Conservation (phyloP, 2,888 invertebrate genomes). For the Ectemnius lituratus region DNA sequence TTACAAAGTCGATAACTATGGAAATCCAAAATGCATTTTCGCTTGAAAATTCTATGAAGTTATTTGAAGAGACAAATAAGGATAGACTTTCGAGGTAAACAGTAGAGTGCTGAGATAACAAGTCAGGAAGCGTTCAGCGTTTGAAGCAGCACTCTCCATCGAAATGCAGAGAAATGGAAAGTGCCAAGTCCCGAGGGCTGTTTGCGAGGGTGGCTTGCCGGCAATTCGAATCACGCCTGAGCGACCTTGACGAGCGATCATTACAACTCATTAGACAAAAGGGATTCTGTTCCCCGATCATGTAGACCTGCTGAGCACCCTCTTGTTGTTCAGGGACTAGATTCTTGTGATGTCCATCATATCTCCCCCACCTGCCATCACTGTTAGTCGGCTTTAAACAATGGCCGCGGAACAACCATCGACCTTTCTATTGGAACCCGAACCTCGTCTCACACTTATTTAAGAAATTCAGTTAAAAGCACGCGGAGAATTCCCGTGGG, state of each 20-base stretch:
- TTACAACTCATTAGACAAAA: constrained; percentile 63
- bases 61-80: no score
- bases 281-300: constrained; percentile 29
- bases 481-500: no score
- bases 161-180: constrained; percentile 32
- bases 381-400: constrained; percentile 22
- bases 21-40: no score
- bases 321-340: constrained; percentile 29
- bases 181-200: constrained; percentile 25
- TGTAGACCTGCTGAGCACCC: constrained; percentile 44
- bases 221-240: constrained; percentile 50
- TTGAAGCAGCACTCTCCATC: constrained; percentile 12
- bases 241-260: constrained; percentile 48
- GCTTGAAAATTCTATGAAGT: no score
- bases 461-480: no score
- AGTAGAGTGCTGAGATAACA: no score
- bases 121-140: no score
- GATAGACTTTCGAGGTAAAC: no score
- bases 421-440: no score
- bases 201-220: constrained; percentile 36
- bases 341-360: constrained; percentile 15
- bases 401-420: not conserved
- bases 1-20: no score
- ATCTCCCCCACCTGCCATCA: constrained; percentile 3
- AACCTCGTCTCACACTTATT: no score